Percentiles rank a stretch among this genome's conserved stretches.
Conservation (phyloP, 2,113 vertebrate genomes). For the Nanger granti region DNA sequence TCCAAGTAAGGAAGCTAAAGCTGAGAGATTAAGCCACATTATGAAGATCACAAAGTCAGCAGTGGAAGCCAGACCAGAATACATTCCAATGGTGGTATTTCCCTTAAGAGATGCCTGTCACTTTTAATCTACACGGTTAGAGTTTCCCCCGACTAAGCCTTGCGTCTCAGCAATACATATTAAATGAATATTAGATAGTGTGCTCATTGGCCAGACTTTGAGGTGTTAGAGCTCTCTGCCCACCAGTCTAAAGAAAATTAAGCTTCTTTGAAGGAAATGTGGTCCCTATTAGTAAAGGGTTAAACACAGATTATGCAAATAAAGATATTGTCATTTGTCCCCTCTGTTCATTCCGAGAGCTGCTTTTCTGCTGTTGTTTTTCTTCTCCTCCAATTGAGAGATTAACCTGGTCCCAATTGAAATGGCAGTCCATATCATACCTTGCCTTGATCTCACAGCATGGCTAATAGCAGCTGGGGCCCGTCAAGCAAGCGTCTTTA, state of each 20-base stretch:
- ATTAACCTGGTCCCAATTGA: slow-evolving; percentile 90
- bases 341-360: slow-evolving; percentile 63
- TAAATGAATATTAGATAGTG: slow-evolving; percentile 11
- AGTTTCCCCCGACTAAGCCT: not conserved
- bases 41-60: slow-evolving; percentile 19
- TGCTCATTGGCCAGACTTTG: not conserved
- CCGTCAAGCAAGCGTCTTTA: slow-evolving; percentile 81
- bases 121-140: not conserved
- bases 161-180: not conserved
- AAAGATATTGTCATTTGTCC: slow-evolving; percentile 71
- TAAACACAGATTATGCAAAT: slow-evolving; percentile 81
- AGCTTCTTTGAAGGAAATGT: slow-evolving; percentile 71
- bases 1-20: not conserved
- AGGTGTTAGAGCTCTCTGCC: not conserved
- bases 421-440: slow-evolving; percentile 86
- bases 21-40: not conserved
- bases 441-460: slow-evolving; percentile 86
- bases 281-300: slow-evolving; percentile 75
- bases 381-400: slow-evolving; percentile 85
- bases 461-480: slow-evolving; percentile 88
- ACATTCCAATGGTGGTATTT: not conserved
- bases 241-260: slow-evolving; percentile 63
- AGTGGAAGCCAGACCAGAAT: not conserved
- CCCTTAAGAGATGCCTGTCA: not conserved
- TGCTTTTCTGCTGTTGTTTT: slow-evolving; percentile 69